Base-by-base conservation (phyloP, 2,113 vertebrate genomes). In the Tragelaphus scriptus region DNA sequence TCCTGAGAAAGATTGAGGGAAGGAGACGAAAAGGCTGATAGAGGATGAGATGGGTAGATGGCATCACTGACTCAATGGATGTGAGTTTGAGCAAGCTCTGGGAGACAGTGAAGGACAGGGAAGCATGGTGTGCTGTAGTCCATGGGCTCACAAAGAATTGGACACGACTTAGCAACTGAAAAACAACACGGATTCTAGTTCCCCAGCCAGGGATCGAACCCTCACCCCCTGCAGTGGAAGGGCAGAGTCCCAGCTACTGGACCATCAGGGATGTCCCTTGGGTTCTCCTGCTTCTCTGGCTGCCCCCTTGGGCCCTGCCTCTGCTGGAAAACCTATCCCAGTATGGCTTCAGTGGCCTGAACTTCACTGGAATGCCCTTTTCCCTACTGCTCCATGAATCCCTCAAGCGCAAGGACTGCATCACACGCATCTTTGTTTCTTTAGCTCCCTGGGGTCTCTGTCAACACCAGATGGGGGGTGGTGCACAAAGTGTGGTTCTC, bases 401-500 rank as follows among this genome's bases (percentile, higher is more conserved):
- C 40, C n/a, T n/a, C 19, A 14, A n/a, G 44, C 53, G 8, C 40
- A 44, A n/a, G n/a, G 47, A 63, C 17, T 0, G 4, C 0, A 26
- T 59, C 90, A 51, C 15, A 1, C 13, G 79, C 56, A 51, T 51
- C 61, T 75, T 17, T 80, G 65, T 61, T n/a, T 85, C 51, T 49
- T 59, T 5, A 16, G 25, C 49, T 90, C 58, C 1, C 10, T 21
- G 44, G 49, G 53, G 65, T 93, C 90, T 85, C 63, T 36, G 32
- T 75, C 25, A 58, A 7, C 26, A 10, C 44, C 7, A 10, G 51
- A 28, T 26, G 47, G 13, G 84, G 16, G 7, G 8, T 25, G 28
- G 44, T 79, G 13, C 13, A 17, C 6, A n/a, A 44, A 47, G 51
- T 6, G 0, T 2, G 0, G 75, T 10, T 17, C 32, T 80, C 19